Base-by-base conservation (phyloP, 2,888 invertebrate species). In the Eupithecia subumbrata region DNA sequence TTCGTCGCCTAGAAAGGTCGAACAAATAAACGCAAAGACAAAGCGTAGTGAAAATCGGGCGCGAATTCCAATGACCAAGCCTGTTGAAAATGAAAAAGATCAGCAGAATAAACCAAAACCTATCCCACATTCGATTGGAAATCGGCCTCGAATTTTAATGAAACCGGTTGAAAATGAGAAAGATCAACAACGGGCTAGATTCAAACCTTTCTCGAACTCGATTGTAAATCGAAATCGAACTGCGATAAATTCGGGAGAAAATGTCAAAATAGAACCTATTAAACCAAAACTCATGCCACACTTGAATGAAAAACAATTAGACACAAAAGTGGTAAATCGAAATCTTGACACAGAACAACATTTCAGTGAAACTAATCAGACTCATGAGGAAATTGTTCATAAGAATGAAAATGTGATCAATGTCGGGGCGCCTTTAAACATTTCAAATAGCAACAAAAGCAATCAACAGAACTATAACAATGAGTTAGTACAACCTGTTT, bases 1-100 rank as follows among this genome's bases (percentile, higher is more conserved):
- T 43, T 25, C 71, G 22, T 71, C 76, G 12, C 40, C 67, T 66
- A 52, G 60, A 12, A 78, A 79, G 76, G n/a, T 72, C 34, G 30
- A 64, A 64, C 64, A 64, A 11, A 18, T 64, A 64, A 64, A 34
- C 9, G 16, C 34, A 9, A 64, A 64, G 18, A 8, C 34, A 34
- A 30, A 34, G 18, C 30, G 34, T 64, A 34, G 9, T 64, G 34
- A 64, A 64, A 18, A 16, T 64, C 18, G 34, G 3, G 18, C 64
- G 2, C 34, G 34, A 34, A 18, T 8, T 63, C 5, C 30, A 16
- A 18, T 34, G 8, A 18, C 30, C 18, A 64, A 64, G 12, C 9
- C 64, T 18, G 5, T 34, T 18, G 18, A 64, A 34, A 64, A 34
- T 64, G 64, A 64, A 34, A 67, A 67, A n/a, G 66, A 37, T 37